Percentiles rank a stretch among this genome's conserved stretches.
These are phyloP conservation scores for Plagiodera versicolora DNA, from an alignment of 2,888 invertebrate genomes.

Conservation along the genomic window DNA sequence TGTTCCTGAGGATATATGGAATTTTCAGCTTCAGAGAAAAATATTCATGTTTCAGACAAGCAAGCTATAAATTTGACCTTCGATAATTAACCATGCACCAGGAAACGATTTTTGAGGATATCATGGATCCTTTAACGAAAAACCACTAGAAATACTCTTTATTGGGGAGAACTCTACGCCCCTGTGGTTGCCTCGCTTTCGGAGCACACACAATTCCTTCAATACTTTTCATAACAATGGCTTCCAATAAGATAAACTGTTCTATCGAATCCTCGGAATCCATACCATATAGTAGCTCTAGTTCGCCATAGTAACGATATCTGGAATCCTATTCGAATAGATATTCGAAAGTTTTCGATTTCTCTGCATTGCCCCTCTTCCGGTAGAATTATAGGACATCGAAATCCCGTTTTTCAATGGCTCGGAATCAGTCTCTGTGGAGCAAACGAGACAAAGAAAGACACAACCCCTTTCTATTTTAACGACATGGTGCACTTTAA, in stretches of 20 bases:
- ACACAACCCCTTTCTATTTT: neutral
- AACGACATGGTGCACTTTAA: constrained; percentile 14
- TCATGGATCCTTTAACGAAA: too few species aligned
- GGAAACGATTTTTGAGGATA: too few species aligned
- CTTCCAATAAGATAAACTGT: neutral
- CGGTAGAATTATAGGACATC: constrained; percentile 38
- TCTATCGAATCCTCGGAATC: neutral
- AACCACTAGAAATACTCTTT: too few species aligned
- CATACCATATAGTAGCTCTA: neutral
- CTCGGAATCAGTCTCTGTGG: constrained; percentile 12
- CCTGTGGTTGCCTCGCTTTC: neutral
- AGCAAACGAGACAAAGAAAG: neutral
- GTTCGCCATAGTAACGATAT: neutral
- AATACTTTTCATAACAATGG: neutral
- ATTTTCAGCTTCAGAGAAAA: too few species aligned
- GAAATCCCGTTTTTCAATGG: constrained; percentile 35
- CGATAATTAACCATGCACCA: too few species aligned
- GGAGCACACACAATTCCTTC: neutral
- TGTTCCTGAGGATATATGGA: too few species aligned
- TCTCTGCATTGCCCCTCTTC: constrained; percentile 36
- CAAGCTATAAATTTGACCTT: too few species aligned
- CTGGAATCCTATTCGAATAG: constrained; percentile 26
- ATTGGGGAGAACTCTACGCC: too few species aligned
- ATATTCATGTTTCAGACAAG: too few species aligned
- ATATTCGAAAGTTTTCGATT: constrained; percentile 43